A percentile compares a stretch with the other conserved stretches of the same genome.
These are phyloP conservation scores for Anser cygnoides DNA, from an alignment of 2,113 vertebrate genomes.

Conservation along the genomic window DNA sequence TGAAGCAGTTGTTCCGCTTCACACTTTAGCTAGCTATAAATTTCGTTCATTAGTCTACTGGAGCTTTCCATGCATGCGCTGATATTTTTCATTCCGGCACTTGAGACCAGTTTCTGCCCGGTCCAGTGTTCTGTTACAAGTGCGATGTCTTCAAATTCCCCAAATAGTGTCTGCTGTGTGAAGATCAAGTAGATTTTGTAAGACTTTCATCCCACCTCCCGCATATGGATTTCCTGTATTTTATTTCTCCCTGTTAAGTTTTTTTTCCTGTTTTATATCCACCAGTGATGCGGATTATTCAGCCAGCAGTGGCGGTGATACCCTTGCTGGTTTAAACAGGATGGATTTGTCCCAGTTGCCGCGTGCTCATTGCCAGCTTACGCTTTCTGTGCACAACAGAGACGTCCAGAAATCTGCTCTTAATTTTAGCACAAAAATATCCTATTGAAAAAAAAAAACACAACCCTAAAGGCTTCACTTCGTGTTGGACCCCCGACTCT, in stretches of 20 bases:
- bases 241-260: neutral
- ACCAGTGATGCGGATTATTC: neutral
- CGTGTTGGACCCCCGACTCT: rapidly evolving
- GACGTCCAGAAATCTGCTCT: neutral
- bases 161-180: neutral
- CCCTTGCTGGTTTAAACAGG: neutral
- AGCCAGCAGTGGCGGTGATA: neutral
- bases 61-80: neutral
- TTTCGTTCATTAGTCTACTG: neutral
- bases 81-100: neutral
- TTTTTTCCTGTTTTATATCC: neutral
- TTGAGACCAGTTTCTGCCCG: neutral
- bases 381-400: rapidly evolving
- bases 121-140: neutral
- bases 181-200: neutral
- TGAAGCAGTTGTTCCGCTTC: neutral
- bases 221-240: neutral
- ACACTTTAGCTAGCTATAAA: neutral
- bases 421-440: neutral
- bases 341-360: rapidly evolving
- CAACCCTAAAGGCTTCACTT: neutral
- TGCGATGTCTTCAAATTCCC: neutral
- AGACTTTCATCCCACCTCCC: neutral
- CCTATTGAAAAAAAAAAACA: too few relatives aligned
- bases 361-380: neutral